Base-by-base conservation (phyloP, 2,888 invertebrate genomes). In the Oscheius sp. region DNA sequence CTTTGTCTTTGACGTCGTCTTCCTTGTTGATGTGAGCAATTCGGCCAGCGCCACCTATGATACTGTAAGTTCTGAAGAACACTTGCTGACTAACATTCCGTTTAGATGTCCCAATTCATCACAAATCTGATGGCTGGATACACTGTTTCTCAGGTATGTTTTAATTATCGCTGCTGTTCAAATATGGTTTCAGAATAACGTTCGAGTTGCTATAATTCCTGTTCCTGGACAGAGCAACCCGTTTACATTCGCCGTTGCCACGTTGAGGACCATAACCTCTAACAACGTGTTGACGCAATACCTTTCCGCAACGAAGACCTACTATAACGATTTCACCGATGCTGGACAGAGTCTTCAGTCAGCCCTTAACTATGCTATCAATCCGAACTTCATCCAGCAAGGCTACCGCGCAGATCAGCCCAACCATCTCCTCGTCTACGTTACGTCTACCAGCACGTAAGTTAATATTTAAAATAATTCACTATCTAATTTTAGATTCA, bases 21-120 rank as follows among this genome's bases (percentile, higher is more conserved):
- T 82, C 73, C 50, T 82, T 57, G 74, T 82, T 33, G 82, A 82
- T 72, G 76, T 68, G 33, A 72, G 72, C 53, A 29, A 47, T 5
- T 51, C 72, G 2, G 62, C 72, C 13, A 62, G 3, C 5, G 4
- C 29, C 32, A 21, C 32, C 1, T 72, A 62, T 62, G 55, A 72
- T 33, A 33, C 47, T 11, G 72, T 72, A 32, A 50, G 72, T 60
- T 4, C n/a, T 13, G 21, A 35, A 62, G 37, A 37, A 21, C 21
- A 21, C 21, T 50, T 50, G 5, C 58, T 7, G 13, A 42, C 35
- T 21, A 48, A 63, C 21, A 10, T 51, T 32, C 10, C 10, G 21
- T 79, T 59, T 53, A 80, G 78, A 77, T 78, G 73, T 80, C 78
- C 35, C 74, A 76, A 33, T 82, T 82, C 59, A 59, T 82, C 53